Conservation (phyloP, 1,140 invertebrate species). For the Trypoxylus dichotomus region DNA sequence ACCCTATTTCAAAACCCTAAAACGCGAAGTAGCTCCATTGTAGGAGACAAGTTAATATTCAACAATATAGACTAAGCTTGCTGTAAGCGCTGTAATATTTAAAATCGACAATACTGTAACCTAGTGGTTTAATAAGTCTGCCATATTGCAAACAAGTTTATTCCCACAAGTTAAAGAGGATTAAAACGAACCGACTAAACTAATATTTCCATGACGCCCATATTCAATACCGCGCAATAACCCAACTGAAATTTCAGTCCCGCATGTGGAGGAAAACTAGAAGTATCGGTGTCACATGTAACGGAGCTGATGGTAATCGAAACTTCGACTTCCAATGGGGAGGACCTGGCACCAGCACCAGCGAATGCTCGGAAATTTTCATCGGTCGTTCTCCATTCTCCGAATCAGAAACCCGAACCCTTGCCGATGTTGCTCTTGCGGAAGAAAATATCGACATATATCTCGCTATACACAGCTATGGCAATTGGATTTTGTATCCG, state of each 20-base stretch:
- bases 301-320: constrained; percentile 71
- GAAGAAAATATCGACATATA: constrained; percentile 63
- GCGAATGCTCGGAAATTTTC: constrained; percentile 72
- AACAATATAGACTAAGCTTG: too few species aligned
- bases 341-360: constrained; percentile 63
- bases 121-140: too few species aligned
- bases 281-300: constrained; percentile 58
- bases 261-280: constrained; percentile 77
- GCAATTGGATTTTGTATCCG: constrained; percentile 71
- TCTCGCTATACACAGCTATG: constrained; percentile 77
- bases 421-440: constrained; percentile 58
- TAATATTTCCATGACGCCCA: too few species aligned
- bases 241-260: constrained; percentile 53
- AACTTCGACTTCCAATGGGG: constrained; percentile 76
- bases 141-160: too few species aligned
- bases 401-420: constrained; percentile 69
- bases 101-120: too few species aligned
- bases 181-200: too few species aligned
- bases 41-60: neutral
- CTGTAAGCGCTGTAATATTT: too few species aligned
- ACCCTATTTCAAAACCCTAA: too few species aligned
- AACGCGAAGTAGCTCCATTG: too few species aligned
- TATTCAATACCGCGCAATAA: too few species aligned
- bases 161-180: too few species aligned
- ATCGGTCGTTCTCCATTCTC: constrained; percentile 71